Conservation (phyloP, 2,113 vertebrate species). For the Rhipidura dahli region DNA sequence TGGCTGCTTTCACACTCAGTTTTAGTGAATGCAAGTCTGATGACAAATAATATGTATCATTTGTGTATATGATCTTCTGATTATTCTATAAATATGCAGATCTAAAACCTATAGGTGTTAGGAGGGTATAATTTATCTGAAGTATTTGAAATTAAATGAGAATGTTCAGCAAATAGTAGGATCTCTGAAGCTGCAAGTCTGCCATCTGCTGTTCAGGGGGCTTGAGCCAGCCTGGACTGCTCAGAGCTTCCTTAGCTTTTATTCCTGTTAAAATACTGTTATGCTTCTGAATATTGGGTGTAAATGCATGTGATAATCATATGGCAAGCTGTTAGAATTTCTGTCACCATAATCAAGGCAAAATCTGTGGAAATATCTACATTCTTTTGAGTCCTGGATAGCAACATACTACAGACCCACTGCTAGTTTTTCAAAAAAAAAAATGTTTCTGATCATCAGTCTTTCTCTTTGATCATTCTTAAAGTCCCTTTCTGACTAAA, state of each 20-base stretch:
- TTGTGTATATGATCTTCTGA: neutral
- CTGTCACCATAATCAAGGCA: neutral
- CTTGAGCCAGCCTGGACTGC: neutral
- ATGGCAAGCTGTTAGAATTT: neutral
- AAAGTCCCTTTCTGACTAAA: neutral
- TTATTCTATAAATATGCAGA: neutral
- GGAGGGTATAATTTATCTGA: neutral
- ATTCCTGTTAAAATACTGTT: neutral
- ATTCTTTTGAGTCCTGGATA: neutral
- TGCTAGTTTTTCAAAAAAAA: neutral
- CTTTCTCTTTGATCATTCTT: neutral
- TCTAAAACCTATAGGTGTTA: neutral
- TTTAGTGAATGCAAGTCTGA: neutral
- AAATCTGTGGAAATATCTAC: neutral
- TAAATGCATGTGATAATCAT: neutral
- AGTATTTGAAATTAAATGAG: neutral
- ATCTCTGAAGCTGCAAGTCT: neutral
- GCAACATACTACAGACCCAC: neutral
- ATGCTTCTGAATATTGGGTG: neutral
- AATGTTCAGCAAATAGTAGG: neutral
- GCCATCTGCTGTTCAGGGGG: conserved; percentile 27
- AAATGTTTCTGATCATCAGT: neutral
- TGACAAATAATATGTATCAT: neutral
- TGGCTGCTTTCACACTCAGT: neutral
- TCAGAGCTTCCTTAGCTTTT: neutral